phyloP scores from a whole-genome alignment of 2,888 invertebrate species.

The Gryllus longicercus region DNA sequence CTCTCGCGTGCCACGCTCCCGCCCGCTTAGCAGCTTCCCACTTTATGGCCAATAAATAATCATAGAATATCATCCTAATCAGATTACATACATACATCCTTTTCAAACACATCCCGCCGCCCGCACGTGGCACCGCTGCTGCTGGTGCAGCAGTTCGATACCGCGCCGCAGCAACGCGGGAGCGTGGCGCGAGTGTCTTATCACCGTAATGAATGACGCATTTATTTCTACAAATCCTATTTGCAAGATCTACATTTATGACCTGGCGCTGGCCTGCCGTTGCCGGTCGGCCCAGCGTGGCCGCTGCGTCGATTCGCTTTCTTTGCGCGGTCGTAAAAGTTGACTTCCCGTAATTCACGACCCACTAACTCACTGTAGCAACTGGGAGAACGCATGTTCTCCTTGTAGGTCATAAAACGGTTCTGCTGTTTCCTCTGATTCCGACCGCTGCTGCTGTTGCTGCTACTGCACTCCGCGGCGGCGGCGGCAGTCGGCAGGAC shows the following conservation, averaged over 20 bases:
- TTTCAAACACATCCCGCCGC: not conserved
- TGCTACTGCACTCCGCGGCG: not conserved
- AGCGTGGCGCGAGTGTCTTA: not conserved
- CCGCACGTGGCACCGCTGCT: not conserved
- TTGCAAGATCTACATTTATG: conserved; percentile 3
- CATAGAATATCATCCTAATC: not conserved
- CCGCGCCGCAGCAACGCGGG: not conserved
- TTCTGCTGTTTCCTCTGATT: conserved; percentile 6
- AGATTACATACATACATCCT: not conserved
- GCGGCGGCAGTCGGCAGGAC: too few species aligned
- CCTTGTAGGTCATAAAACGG: conserved; percentile 7
- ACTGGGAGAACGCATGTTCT: conserved; percentile 8
- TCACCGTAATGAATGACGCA: not conserved
- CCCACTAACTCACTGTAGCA: conserved; percentile 3
- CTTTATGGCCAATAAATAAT: not conserved
- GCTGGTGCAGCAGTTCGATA: not conserved
- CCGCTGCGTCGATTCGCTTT: not conserved
- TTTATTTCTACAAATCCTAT: conserved; percentile 8
- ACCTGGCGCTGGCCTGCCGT: not conserved
- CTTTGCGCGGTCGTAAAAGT: conserved; percentile 5
- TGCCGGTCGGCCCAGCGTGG: not conserved
- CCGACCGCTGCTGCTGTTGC: not conserved
- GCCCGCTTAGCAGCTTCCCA: not conserved
- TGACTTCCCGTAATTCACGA: not conserved
- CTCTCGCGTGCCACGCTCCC: not conserved